Base-by-base conservation (phyloP, 2,888 invertebrate species). In the Saturnia japonica region DNA sequence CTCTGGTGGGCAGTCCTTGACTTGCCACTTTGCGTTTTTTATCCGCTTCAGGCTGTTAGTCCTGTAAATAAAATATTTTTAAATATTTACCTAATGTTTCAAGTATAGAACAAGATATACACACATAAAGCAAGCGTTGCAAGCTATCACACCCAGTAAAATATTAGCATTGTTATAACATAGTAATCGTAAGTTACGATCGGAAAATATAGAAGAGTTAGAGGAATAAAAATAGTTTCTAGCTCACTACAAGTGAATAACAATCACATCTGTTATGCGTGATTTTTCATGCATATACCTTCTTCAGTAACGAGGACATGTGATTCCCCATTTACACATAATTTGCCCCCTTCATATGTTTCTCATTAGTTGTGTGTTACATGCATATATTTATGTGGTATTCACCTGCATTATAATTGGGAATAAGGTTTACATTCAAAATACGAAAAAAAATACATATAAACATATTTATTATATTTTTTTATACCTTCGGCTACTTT, bases 1-100 rank as follows among this genome's bases (percentile, higher is more conserved):
- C 75, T 93, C 95, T 60, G 95, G 91, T 3, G 95, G 94, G 71
- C 95, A 95, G 79, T 95, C 95, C 82, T 95, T 95, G 71, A 95
- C 94, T 80, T 95, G 95, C 95, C 95, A 95, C 81, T 95, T 95
- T 62, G 95, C 89, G 74, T 90, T 95, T 86, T 95, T 95, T 74
- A 95, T 95, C 73, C 95, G 94, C 76, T 95, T 95, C 82, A 95
- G 87, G 85, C 95, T 95, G 81, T 94, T 94, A 8, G 94, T 94
- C 85, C 94, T 94, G 91, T 74, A 92, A 87, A 72, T 72, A 68
- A 70, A 76, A 73, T 43, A 68, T 51, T 28, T 71, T 66, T 66
- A 40, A 64, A 64, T 40, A 40, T 28, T 60, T 22, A 51, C 42
- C 9, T 1, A 34, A 19, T 34, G 54, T 22, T 22, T 54, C 25